Evolutionary conservation across 2,888 invertebrate genomes (phyloP).

Genomic region (Pandemis heparana): DNA sequence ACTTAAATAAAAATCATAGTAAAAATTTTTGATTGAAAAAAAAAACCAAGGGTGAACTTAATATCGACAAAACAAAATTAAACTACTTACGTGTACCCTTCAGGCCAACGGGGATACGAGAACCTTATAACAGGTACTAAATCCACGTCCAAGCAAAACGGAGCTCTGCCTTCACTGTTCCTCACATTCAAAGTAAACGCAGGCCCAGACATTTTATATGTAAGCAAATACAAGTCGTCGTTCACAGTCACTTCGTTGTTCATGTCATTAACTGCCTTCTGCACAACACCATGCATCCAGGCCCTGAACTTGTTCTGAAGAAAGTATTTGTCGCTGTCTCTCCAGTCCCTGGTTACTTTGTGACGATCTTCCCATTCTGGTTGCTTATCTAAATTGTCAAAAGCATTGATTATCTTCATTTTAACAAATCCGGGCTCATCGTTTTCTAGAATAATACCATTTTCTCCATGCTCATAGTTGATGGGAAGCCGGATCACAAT

Average conservation of each 20-base stretch:
- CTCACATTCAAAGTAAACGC: slow-evolving; percentile 82
- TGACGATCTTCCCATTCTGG: slow-evolving; percentile 70
- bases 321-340: slow-evolving; percentile 76
- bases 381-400: slow-evolving; percentile 71
- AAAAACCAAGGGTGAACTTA: too few relatives aligned
- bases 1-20: too few relatives aligned
- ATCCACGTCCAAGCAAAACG: slow-evolving; percentile 77
- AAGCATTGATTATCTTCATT: slow-evolving; percentile 67
- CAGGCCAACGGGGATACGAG: slow-evolving; percentile 70
- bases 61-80: neutral
- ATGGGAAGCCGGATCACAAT: slow-evolving; percentile 84
- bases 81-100: slow-evolving; percentile 64
- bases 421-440: slow-evolving; percentile 79
- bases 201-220: slow-evolving; percentile 78
- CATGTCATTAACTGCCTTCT: slow-evolving; percentile 73
- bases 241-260: slow-evolving; percentile 60
- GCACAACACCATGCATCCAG: slow-evolving; percentile 84
- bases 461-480: slow-evolving; percentile 65
- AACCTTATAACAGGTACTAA: slow-evolving; percentile 84
- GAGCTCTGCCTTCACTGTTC: slow-evolving; percentile 54
- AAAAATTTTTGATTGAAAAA: too few relatives aligned
- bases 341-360: slow-evolving; percentile 72
- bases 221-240: slow-evolving; percentile 64
- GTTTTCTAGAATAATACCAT: slow-evolving; percentile 70
- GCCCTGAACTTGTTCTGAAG: slow-evolving; percentile 78